Percentiles rank a stretch among this genome's conserved stretches.
Evolutionary conservation across 2,113 vertebrate genomes (phyloP).

Genomic region (Antechinus stuartii): DNA sequence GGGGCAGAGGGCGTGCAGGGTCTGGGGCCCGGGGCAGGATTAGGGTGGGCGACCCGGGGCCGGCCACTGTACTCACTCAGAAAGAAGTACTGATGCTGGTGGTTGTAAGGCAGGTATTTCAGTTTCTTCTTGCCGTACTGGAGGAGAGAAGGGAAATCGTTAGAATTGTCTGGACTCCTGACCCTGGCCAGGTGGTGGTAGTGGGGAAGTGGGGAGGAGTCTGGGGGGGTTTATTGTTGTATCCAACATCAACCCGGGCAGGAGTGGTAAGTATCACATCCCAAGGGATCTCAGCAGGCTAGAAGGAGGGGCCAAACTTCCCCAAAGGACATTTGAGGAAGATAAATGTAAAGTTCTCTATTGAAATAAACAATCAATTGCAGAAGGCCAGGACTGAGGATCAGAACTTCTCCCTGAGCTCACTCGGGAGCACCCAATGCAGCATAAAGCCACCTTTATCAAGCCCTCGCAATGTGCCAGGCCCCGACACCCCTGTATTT

Average conservation of each 20-base stretch:
- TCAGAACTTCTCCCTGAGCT: neutral
- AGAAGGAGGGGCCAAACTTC: neutral
- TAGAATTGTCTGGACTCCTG: neutral
- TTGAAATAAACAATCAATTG: neutral
- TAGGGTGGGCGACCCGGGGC: neutral
- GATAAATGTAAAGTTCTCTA: neutral
- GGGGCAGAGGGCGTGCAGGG: neutral
- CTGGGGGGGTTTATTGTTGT: neutral
- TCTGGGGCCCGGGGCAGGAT: neutral
- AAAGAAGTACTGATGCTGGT: slow-evolving; percentile 96
- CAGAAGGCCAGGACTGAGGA: neutral
- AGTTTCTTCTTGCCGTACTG: slow-evolving; percentile 96
- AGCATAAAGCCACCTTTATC: neutral
- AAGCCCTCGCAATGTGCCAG: neutral
- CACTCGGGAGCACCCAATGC: neutral
- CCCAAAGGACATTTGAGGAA: neutral
- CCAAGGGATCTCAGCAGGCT: neutral
- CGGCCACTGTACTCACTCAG: slow-evolving; percentile 87
- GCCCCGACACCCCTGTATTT: neutral
- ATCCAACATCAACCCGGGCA: neutral
- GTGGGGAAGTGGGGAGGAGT: neutral
- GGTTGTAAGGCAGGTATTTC: slow-evolving; percentile 92
- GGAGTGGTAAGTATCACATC: neutral
- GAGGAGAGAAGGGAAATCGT: slow-evolving; percentile 49
- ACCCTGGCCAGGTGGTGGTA: neutral